Evolutionary conservation across 2,797 vertebrate genomes (phyloP), one percentile per base, ranked within the genome.

Genomic region (Cynodonichthys magdalenae): DNA sequence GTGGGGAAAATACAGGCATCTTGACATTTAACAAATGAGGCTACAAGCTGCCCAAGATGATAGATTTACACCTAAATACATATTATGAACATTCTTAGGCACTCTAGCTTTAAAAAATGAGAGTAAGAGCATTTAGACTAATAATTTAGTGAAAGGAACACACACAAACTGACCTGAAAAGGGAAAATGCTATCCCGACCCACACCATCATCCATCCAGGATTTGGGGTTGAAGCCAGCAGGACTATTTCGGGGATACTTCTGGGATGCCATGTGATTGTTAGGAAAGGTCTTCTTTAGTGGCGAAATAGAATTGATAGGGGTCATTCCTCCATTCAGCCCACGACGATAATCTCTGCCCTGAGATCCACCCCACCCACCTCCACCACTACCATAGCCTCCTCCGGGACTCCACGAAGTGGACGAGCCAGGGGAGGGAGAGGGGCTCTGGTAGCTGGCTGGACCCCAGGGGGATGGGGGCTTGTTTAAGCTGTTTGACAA

Each of bases 271-370:
- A 98, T 95, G 50, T 99, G 97, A 92, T 96, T 99, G 92, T 97
- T 99, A 49, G 97, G 95, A 82, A 99, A 99, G 93, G 96, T 98
- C 87, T 99, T 99, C 94, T 99, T 99, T 76, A 99, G 87, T 15
- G 98, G 98, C 0, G 98, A 99, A 93, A 99, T 98, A 58, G 98
- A 99, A 92, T 98, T 99, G 87, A 99, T 94, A 57, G 97, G 96
- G 2, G 95, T 96, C 92, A 99, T 96, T 17, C 96, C 97, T 27
- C 98, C 97, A 0, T 98, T 98, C 72, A 99, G 92, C 77, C 96
- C 97, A 68, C 97, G 77, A 76, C 98, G 97, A 87, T 98, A 98
- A 87, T 99, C 97, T 78, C 96, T 94, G 76, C 96, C 96, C 89
- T 98, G 97, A 87, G 97, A 97, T 2, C 97, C 97, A 61, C 97